Evolutionary conservation across 1,140 invertebrate genomes (phyloP).

Genomic region (Drosophila quadrilineata): DNA sequence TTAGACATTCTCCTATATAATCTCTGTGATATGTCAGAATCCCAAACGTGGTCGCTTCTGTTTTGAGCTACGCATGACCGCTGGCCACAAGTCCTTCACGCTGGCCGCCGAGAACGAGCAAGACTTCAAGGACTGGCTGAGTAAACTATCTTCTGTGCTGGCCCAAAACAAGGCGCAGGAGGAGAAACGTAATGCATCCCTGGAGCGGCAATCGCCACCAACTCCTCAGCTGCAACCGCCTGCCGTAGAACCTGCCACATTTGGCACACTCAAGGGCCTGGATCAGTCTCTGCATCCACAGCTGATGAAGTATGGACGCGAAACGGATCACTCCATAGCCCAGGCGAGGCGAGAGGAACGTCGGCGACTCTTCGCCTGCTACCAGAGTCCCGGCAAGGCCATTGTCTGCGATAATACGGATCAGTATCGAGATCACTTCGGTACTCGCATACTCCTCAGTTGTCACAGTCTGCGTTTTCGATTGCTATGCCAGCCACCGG

Average conservation of each 20-base stretch:
- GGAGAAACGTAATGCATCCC: constrained; percentile 85
- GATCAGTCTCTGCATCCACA: constrained; percentile 94
- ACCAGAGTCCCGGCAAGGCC: constrained; percentile 54
- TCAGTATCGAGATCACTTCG: constrained; percentile 90
- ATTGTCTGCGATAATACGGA: constrained; percentile 82
- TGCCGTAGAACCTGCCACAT: constrained; percentile 74
- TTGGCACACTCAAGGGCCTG: constrained; percentile 91
- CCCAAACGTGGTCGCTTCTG: constrained; percentile 91
- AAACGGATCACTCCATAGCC: constrained; percentile 93
- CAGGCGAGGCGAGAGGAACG: constrained; percentile 89
- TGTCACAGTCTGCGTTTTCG: constrained; percentile 88
- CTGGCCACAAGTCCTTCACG: constrained; percentile 90
- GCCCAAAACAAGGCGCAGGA: constrained; percentile 89
- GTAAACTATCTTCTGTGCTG: constrained; percentile 87
- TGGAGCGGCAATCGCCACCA: constrained; percentile 84
- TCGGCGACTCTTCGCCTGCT: constrained; percentile 85
- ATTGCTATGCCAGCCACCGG: constrained; percentile 88
- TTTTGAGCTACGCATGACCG: constrained; percentile 93
- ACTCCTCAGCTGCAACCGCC: constrained; percentile 40
- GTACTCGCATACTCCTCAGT: constrained; percentile 90
- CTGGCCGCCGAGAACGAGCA: constrained; percentile 93
- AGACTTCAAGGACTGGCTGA: constrained; percentile 93
- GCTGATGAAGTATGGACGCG: constrained; percentile 92
- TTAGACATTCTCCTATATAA: too few species aligned
- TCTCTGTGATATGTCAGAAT: constrained; percentile 84